A percentile compares a stretch with the other conserved stretches of the same genome.
phyloP scores from a whole-genome alignment of 2,113 vertebrate genomes.

The Dromiciops gliroides region DNA sequence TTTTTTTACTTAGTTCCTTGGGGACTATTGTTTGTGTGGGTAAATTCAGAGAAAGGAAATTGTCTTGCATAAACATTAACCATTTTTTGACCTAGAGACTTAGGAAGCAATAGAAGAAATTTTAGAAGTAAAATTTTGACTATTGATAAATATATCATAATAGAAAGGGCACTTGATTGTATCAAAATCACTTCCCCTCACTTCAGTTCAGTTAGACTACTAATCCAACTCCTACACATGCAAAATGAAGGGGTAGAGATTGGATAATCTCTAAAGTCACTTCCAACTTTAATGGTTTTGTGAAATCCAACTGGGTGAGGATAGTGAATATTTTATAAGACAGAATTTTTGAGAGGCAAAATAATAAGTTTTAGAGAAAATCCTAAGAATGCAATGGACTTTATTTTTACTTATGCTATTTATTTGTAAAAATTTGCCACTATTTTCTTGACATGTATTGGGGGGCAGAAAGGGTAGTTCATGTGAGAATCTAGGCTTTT shows the following conservation, averaged over 20 bases:
- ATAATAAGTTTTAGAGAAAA: background rate
- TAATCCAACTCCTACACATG: background rate
- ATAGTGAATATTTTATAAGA: background rate
- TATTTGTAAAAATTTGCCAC: background rate
- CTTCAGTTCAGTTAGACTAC: background rate
- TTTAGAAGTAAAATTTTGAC: slow-evolving; percentile 13
- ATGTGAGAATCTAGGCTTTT: background rate
- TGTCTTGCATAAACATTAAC: slow-evolving; percentile 6
- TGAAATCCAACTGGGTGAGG: background rate
- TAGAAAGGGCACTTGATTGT: background rate
- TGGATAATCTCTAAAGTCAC: background rate
- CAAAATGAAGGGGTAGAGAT: background rate
- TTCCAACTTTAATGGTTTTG: background rate
- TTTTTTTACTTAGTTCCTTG: background rate
- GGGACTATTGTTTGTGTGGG: background rate
- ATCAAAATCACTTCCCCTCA: background rate
- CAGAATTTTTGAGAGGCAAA: background rate
- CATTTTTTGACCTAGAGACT: background rate
- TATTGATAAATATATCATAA: slow-evolving; percentile 37
- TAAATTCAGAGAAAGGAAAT: background rate
- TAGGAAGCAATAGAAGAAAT: slow-evolving; percentile 20
- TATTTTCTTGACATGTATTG: background rate
- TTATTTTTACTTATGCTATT: background rate
- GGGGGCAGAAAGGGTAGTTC: background rate
- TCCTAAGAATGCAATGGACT: background rate